A percentile compares a stretch with the other conserved stretches of the same genome.
Evolutionary conservation across 2,113 vertebrate genomes (phyloP).

Genomic region (Amblyornis subalaris): DNA sequence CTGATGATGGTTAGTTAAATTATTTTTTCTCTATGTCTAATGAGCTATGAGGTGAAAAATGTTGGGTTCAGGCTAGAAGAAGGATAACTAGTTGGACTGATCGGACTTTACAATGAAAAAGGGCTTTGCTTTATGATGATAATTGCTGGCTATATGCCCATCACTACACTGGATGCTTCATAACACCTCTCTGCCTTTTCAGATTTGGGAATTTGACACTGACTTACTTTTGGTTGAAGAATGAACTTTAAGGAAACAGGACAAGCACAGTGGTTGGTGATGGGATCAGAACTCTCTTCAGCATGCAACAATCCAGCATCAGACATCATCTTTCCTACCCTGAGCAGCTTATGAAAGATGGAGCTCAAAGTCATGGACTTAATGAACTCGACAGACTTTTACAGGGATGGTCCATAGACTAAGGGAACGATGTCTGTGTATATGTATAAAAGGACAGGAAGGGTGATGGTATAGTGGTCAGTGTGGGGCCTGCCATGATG

Average conservation of each 20-base stretch:
- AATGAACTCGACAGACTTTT: not conserved
- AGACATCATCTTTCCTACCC: not conserved
- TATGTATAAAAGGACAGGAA: not conserved
- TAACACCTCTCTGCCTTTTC: not conserved
- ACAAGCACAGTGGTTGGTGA: not conserved
- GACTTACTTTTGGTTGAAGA: not conserved
- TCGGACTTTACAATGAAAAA: not conserved
- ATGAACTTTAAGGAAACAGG: not conserved
- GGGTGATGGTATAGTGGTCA: too few species aligned
- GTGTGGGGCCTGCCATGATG: too few species aligned
- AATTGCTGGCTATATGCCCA: not conserved
- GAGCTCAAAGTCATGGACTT: not conserved
- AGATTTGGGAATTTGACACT: not conserved
- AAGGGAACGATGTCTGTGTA: not conserved
- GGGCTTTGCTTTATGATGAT: not conserved
- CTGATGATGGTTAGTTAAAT: slow-evolving; percentile 50
- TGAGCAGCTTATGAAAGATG: not conserved
- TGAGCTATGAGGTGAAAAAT: slow-evolving; percentile 54
- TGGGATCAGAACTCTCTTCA: not conserved
- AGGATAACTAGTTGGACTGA: not conserved
- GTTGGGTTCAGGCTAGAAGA: slow-evolving; percentile 13
- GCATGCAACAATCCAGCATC: not conserved
- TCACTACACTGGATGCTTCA: not conserved
- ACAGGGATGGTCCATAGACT: not conserved
- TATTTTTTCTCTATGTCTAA: slow-evolving; percentile 54